Base-by-base conservation (phyloP, 2,888 invertebrate species). In the Chrysomela aeneicollis region DNA sequence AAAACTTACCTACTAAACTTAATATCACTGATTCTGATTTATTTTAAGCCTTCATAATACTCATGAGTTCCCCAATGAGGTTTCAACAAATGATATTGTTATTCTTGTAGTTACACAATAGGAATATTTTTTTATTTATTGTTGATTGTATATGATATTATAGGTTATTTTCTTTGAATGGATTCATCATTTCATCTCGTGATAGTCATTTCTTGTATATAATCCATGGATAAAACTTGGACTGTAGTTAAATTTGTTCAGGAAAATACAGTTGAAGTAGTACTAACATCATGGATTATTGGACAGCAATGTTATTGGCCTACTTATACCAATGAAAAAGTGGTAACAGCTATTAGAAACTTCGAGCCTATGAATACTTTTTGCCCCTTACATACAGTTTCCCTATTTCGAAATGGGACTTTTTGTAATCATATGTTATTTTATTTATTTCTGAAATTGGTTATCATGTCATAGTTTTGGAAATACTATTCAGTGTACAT, bases 241-340 rank as follows among this genome's bases (percentile, higher is more conserved):
- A 52, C 51, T 52, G 30, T 52, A n/a, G 26, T 52, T 52, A 52
- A 52, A 52, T 52, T 52, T 30, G 30, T 52, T 17, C 26, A 52
- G 2, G 51, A 52, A 30, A 30, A 52, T 30, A 26, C 51, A 22
- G 51, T 52, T 15, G 51, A 52, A 30, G 51, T 30, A 26, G 51
- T 52, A 17, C 26, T 30, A 22, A 52, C 51, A 52, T 26, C 51
- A 52, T 52, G 51, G 51, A 22, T 52, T 17, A 22, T 52, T 26
- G 51, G 51, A 17, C 22, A 52, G 22, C 12, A 12, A n/a, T 50
- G 51, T 30, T 52, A 52, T 26, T 52, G 51, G 51, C 51, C 26
- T 52, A 22, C 51, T 26, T 52, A 52, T 30, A 22, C 51, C 15
- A 52, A n/a, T 26, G 51, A 26, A 4, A 52, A 52, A 52, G n/a